A percentile compares a stretch with the other conserved stretches of the same genome.
Evolutionary conservation across 2,888 invertebrate genomes (phyloP).

Genomic region (Corbicula japonica): DNA sequence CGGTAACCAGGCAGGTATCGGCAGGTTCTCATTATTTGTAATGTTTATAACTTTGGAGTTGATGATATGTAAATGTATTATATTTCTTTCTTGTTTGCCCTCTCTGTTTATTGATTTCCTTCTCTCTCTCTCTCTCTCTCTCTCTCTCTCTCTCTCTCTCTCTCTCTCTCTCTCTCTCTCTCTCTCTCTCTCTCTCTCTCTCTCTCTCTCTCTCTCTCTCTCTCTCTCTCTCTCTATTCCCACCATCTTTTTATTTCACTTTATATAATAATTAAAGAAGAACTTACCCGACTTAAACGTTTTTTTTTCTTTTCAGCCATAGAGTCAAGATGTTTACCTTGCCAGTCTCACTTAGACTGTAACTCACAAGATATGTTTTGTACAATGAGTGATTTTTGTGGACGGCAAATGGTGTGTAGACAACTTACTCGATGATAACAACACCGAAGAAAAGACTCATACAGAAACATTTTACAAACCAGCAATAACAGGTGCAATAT

Average conservation of each 20-base stretch:
- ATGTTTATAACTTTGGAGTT: no score
- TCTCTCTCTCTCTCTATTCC: not conserved
- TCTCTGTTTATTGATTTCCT: no score
- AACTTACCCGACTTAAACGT: not conserved
- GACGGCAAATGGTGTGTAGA: constrained; percentile 11
- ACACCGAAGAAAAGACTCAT: not conserved
- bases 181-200: no score
- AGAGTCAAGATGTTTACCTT: constrained; percentile 8
- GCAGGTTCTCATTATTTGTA: no score
- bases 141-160: no score
- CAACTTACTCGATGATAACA: constrained; percentile 12
- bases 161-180: no score
- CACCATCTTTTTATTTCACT: not conserved
- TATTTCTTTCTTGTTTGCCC: no score
- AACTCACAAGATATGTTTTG: constrained; percentile 28
- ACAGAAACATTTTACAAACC: not conserved
- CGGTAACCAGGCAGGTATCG: no score
- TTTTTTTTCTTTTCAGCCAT: constrained; percentile 9
- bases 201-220: no score
- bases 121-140: no score
- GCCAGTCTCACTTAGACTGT: constrained; percentile 24
- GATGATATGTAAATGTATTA: no score
- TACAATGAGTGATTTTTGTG: constrained; percentile 12
- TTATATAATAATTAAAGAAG: not conserved
- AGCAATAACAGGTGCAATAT: not conserved